Evolutionary conservation across 2,797 vertebrate species (phyloP).

Genomic region (Neosilurus hyrtlii): DNA sequence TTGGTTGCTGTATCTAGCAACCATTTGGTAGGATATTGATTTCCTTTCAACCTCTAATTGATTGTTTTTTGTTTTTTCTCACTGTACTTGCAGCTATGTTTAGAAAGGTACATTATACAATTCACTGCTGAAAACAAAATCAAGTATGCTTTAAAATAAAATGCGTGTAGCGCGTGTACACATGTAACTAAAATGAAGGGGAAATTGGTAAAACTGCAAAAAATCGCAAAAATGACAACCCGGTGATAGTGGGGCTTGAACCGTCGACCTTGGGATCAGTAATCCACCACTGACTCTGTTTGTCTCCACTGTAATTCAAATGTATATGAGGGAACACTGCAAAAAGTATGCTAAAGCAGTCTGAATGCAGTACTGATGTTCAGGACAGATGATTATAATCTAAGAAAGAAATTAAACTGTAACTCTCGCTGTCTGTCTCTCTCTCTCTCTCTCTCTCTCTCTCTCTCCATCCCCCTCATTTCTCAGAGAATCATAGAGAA

Average conservation of each 20-base stretch:
- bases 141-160: neutral
- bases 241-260: too few species aligned
- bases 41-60: neutral
- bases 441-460: neutral
- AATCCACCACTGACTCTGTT: too few species aligned
- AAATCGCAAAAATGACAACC: too few species aligned
- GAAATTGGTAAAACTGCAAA: neutral
- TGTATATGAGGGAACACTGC: neutral
- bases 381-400: neutral
- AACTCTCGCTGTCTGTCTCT: neutral
- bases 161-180: too few species aligned
- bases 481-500: constrained; percentile 80
- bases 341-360: neutral
- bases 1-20: neutral
- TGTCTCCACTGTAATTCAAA: too few species aligned
- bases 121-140: neutral
- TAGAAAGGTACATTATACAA: neutral
- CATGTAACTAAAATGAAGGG: too few species aligned
- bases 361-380: neutral
- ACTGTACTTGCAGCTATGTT: neutral
- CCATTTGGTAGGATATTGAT: neutral
- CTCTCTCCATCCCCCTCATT: neutral
- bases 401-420: neutral
- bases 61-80: neutral
- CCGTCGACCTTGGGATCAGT: too few species aligned